A percentile compares a stretch with the other conserved stretches of the same genome.
These are phyloP conservation scores for Stenichneumon culpator DNA, from an alignment of 2,888 invertebrate genomes.

Conservation along the genomic window DNA sequence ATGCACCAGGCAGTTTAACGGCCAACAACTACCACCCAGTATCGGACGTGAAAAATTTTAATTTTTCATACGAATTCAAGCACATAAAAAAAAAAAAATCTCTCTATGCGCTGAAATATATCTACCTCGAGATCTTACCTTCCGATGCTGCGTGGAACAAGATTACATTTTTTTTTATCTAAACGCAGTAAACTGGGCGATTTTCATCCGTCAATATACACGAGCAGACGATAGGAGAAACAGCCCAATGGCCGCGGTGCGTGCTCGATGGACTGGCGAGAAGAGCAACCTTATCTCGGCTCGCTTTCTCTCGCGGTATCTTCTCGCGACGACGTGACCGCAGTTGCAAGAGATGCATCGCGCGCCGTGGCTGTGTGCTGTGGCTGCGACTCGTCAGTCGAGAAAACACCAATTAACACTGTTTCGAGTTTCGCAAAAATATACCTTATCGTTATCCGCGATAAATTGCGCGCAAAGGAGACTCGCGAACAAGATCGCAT, in stretches of 20 bases:
- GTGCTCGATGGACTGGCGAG: constrained; percentile 22
- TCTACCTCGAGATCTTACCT: background rate
- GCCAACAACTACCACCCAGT: constrained; percentile 27
- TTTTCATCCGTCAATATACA: constrained; percentile 2
- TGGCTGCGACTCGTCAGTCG: constrained; percentile 41
- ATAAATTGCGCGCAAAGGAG: constrained; percentile 50
- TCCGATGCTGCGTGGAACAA: background rate
- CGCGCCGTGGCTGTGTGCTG: constrained; percentile 53
- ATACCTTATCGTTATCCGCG: constrained; percentile 54
- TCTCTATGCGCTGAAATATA: background rate
- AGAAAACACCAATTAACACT: constrained; percentile 79
- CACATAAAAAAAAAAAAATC: background rate
- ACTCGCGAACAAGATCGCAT: constrained; percentile 8
- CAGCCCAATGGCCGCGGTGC: constrained; percentile 12
- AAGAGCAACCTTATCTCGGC: constrained; percentile 24
- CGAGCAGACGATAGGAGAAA: constrained; percentile 16
- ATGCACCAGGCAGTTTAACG: constrained; percentile 59
- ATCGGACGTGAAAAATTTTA: background rate
- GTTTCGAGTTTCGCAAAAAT: constrained; percentile 69
- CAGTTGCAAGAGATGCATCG: constrained; percentile 72
- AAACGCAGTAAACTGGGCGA: background rate
- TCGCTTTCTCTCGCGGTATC: constrained; percentile 45
- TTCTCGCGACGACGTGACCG: constrained; percentile 49
- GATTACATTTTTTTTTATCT: background rate
- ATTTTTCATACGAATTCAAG: background rate